A percentile compares a stretch with the other conserved stretches of the same genome.
Evolutionary conservation across 2,797 vertebrate genomes (phyloP).

Genomic region (Acomys russatus): DNA sequence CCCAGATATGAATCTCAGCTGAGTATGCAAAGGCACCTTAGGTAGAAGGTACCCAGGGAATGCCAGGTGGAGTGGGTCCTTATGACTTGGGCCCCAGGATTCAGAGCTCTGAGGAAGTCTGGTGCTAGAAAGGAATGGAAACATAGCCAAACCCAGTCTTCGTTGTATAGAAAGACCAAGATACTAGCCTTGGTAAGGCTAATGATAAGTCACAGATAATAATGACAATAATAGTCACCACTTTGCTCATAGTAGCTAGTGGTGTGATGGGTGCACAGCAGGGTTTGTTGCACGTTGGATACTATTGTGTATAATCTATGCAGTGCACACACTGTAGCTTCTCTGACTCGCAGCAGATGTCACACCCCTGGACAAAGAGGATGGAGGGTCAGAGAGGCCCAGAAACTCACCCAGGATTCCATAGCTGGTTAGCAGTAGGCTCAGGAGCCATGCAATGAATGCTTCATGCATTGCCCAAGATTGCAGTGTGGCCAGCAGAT

Average conservation of each 20-base stretch:
- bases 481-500: accelerated
- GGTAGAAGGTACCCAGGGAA: background rate
- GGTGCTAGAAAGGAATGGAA: background rate
- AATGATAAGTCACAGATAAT: background rate
- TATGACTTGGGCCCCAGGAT: background rate
- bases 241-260: background rate
- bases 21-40: too few relatives aligned
- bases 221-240: too few relatives aligned
- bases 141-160: background rate
- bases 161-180: background rate
- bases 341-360: background rate
- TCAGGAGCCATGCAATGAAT: background rate
- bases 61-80: background rate
- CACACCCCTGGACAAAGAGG: background rate
- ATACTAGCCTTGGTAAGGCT: background rate
- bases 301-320: background rate
- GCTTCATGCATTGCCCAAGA: accelerated
- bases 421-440: background rate
- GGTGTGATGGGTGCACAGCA: background rate
- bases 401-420: background rate
- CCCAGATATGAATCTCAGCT: background rate
- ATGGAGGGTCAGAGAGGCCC: background rate
- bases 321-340: background rate
- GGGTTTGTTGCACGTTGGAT: background rate
- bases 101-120: background rate